These are phyloP conservation scores for Hedychridium roseum DNA, from an alignment of 2,888 invertebrate genomes.

Conservation along the genomic window DNA sequence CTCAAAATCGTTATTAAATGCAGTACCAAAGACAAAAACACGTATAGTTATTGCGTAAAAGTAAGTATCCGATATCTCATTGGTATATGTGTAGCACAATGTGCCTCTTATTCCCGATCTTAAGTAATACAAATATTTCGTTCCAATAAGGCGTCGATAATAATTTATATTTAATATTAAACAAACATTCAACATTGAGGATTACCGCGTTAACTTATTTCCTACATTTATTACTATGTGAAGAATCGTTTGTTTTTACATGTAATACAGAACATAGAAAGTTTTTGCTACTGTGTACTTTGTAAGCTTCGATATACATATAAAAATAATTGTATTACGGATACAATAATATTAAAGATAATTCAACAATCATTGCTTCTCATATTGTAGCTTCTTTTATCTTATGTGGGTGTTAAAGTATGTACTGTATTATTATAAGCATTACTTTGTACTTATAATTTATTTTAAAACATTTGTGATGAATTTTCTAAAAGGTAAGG, in stretches of 20 bases:
- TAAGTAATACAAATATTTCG: background rate
- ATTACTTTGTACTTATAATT: constrained; percentile 13
- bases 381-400: constrained; percentile 15
- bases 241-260: constrained; percentile 21
- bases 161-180: constrained; percentile 6
- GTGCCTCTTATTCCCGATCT: constrained; percentile 18
- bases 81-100: no score
- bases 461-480: no score
- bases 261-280: constrained; percentile 14
- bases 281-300: constrained; percentile 24
- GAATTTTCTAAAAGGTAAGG: no score
- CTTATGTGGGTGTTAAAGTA: constrained; percentile 12
- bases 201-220: constrained; percentile 22
- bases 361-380: constrained; percentile 14
- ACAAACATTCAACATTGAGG: constrained; percentile 1
- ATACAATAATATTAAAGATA: constrained; percentile 16
- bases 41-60: constrained; percentile 20
- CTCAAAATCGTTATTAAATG: constrained; percentile 16
- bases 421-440: no score
- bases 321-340: constrained; percentile 19
- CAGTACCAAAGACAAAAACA: constrained; percentile 23
- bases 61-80: constrained; percentile 24
- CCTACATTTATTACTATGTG: constrained; percentile 10
- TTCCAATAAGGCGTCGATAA: constrained; percentile 18
- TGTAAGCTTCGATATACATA: constrained; percentile 19